Base-by-base conservation (phyloP, 2,113 vertebrate species). In the Atractosteus spatula region DNA sequence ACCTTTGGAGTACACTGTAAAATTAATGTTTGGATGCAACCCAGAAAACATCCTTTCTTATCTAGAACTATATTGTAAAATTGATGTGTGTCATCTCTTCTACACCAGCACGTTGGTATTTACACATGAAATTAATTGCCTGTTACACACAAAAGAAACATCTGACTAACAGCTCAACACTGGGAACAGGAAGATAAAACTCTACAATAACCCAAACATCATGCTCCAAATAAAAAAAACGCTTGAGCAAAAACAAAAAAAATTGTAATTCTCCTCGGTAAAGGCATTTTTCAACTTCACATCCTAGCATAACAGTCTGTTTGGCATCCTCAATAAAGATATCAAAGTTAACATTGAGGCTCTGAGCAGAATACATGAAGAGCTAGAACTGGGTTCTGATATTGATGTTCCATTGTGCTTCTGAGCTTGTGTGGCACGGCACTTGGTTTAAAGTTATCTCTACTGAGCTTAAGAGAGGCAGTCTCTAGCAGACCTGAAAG, bases 291-390 rank as follows among this genome's bases (percentile, higher is more conserved):
- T 68, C 42, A 56, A 68, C 55, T 16, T 54, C 72, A 14, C 57
- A 14, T 43, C 5, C 16, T 11, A 8, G 67, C 43, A 61, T n/a
- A 64, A 13, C 63, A 74, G 63, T 43, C 69, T 54, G 59, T 54
- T n/a, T 54, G 66, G 72, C 65, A 51, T 76, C 64, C 80, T 71
- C 82, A 74, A 86, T 84, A 71, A 83, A 86, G 84, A 84, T 78
- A 81, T 84, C 82, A 84, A 72, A 82, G 77, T 79, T 78, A 73
- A 76, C 69, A 74, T 71, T 7, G 62, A 74, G 68, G 69, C 72
- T 70, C 78, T 74, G 70, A 77, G 73, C 29, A 56, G 79, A 84
- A 87, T 78, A 77, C 17, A 17, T 16, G 14, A 62, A 17, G 72
- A 68, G 68, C 29, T 71, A 73, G 77, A 78, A 77, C 59, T 59